Base-by-base conservation (phyloP, 2,797 vertebrate species). In the Mus spretus region DNA sequence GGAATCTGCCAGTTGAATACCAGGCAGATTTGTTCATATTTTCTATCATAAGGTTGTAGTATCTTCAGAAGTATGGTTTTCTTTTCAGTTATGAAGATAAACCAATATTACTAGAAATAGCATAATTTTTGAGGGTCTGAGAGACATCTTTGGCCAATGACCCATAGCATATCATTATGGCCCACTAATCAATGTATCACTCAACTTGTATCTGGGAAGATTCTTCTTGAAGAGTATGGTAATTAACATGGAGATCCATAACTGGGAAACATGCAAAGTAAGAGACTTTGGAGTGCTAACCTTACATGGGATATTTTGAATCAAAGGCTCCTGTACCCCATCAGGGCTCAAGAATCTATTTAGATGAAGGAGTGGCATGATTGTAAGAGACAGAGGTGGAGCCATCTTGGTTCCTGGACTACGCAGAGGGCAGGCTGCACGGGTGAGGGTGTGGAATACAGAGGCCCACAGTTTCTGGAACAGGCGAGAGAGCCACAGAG, bases 281-380 rank as follows among this genome's bases (percentile, higher is more conserved):
- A 4, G 8, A 63, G 57, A 83, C 1, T 40, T 59, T 15, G n/a
- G 55, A 26, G 7, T 63, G 26, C 14, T 44, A 44, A 15, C 3
- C 40, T 6, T 11, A 44, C 44, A 83, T 8, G 3, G 15, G 14
- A 61, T 24, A 61, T 24, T 61, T 61, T 61, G 24, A 83, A 44
- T 63, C 14, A 40, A 0, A 40, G 20, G 9, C 37, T 4, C 9
- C 11, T 5, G 0, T 9, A 26, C 15, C 61, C 13, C 57, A 2
- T 15, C n/a, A 19, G 24, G 55, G 8, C 14, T 44, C 34, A 31
- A 26, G 14, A 61, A 61, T 44, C n/a, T 59, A 37, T 37, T n/a
- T 40, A 17, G 22, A 28, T 15, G n/a, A 61, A 61, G 37, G 4
- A 7, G 0, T 61, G 14, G 24, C 24, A 83, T 19, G 7, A 28